Evolutionary conservation across 2,113 vertebrate genomes (phyloP), one percentile per base, ranked within the genome.

Genomic region (Cettia cetti): DNA sequence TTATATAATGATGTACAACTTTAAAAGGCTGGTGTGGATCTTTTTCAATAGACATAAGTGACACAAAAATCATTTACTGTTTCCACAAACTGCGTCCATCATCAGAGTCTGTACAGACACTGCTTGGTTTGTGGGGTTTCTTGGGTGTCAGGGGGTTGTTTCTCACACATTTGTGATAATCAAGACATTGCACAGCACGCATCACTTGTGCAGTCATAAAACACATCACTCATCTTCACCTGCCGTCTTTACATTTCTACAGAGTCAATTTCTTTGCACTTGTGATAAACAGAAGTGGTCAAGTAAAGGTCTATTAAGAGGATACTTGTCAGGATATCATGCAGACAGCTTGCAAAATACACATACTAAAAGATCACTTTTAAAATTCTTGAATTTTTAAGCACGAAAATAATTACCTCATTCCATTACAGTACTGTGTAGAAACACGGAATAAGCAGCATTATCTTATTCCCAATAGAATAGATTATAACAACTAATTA

Each of bases 31-130:
- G 86, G 94, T 91, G 78, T 1, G 8, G 39, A 91, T 77, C 44
- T 79, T 68, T 86, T 74, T 63, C 78, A 42, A 87, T 39, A 49
- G 85, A 94, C 52, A 13, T 18, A 78, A 96, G 56, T 63, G 79
- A 75, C 83, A 82, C n/a, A 82, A 66, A 96, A 72, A 82, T 76
- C 61, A 77, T 44, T n/a, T 6, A 16, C 59, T 35, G 72, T 82
- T 63, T 63, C 80, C 81, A 80, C 45, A 72, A 95, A 94, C 95
- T 30, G 89, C 91, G 92, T 98, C 98, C 98, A 97, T 89, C 33
- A 47, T 97, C 97, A 89, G 97, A 89, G 97, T 97, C 98, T 97
- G 89, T 97, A 98, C 94, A 98, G 99, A 98, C 77, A 97, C 87
- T 15, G 59, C 93, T 92, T 81, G 60, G 54, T 44, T 69, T 28